Conservation (phyloP, 1,140 invertebrate species). For the Pygmarrhopalites habei region DNA sequence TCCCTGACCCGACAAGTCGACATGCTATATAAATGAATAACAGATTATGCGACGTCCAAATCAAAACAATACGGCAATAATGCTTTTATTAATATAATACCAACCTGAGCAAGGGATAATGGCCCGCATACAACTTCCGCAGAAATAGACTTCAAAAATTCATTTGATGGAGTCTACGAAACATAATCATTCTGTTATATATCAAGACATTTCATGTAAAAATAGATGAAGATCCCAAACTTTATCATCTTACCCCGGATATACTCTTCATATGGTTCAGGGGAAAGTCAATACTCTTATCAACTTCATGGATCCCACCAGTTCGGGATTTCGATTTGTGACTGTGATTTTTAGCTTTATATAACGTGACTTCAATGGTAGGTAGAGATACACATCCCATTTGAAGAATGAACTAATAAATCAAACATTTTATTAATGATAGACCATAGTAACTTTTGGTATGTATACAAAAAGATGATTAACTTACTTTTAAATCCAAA, state of each 20-base stretch:
- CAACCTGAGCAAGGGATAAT: constrained; percentile 58
- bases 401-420: constrained; percentile 74
- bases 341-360: constrained; percentile 19
- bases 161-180: constrained; percentile 72
- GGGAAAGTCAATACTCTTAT: constrained; percentile 15
- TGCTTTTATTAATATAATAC: too few species aligned
- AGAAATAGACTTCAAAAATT: constrained; percentile 76
- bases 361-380: constrained; percentile 67
- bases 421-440: too few species aligned
- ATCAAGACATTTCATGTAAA: too few species aligned
- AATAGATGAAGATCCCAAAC: neutral
- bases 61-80: too few species aligned
- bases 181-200: too few species aligned
- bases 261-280: neutral
- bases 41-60: too few species aligned
- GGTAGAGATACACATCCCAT: constrained; percentile 56
- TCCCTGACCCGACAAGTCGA: constrained; percentile 74
- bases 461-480: too few species aligned
- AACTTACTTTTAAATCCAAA: constrained; percentile 78
- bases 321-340: constrained; percentile 17
- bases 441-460: too few species aligned
- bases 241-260: neutral
- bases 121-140: constrained; percentile 84
- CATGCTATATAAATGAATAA: too few species aligned
- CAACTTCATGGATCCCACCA: constrained; percentile 9